phyloP scores from a whole-genome alignment of 2,888 invertebrate genomes.

The Drosophila borealis region DNA sequence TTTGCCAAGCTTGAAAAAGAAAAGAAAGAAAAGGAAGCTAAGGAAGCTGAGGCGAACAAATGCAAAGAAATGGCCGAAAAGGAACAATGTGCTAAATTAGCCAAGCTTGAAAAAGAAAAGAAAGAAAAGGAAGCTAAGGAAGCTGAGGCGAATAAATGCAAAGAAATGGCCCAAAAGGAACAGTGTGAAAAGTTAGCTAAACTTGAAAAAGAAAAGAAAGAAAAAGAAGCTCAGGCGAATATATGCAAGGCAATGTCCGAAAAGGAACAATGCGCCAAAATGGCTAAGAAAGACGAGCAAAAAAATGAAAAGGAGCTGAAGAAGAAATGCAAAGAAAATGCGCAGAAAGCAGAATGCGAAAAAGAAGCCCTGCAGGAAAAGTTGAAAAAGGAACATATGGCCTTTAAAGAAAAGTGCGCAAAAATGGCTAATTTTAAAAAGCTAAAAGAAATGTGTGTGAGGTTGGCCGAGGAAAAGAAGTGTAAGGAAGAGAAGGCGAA shows the following conservation, averaged over 20 bases:
- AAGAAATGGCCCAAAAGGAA: background rate
- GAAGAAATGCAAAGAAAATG: background rate
- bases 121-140: too few relatives aligned
- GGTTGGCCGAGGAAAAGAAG: constrained; percentile 9
- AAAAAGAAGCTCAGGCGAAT: background rate
- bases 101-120: too few relatives aligned
- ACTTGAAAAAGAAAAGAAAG: background rate
- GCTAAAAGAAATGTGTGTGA: constrained; percentile 28
- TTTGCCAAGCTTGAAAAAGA: too few relatives aligned
- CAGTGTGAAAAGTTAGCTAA: constrained; percentile 9
- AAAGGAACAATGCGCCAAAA: background rate
- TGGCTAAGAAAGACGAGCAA: background rate
- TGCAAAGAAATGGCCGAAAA: too few relatives aligned
- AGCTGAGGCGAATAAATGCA: constrained; percentile 12
- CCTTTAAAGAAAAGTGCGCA: constrained; percentile 6
- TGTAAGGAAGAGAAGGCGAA: background rate
- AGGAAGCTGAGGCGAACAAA: too few relatives aligned
- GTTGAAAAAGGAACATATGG: background rate
- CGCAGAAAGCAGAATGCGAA: background rate
- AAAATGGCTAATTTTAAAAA: constrained; percentile 9
- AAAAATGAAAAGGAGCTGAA: background rate
- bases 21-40: too few relatives aligned
- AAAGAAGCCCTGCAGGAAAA: background rate
- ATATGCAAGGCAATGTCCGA: background rate
- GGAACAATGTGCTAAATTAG: too few relatives aligned